Conservation (phyloP, 2,113 vertebrate species). For the Eudyptes chrysolophus region DNA sequence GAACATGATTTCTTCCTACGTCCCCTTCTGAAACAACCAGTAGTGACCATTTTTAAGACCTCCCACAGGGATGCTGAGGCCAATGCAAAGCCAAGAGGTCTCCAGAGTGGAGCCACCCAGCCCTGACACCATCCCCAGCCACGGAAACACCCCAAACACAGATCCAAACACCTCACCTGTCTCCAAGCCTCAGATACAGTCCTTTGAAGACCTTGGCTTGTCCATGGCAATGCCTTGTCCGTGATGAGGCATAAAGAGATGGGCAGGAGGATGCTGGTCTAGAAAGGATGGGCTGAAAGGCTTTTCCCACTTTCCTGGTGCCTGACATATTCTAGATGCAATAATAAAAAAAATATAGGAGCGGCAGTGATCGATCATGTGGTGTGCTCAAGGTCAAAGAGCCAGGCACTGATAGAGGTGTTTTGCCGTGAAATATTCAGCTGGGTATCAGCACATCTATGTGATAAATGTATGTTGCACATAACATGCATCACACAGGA, state of each 20-base stretch:
- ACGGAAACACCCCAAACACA: fast-evolving
- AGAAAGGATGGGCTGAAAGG: not conserved
- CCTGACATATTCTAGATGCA: not conserved
- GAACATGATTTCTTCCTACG: not conserved
- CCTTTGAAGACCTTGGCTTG: not conserved
- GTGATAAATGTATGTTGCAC: not conserved
- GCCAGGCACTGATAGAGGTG: not conserved
- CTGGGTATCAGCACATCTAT: not conserved
- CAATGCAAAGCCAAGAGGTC: not conserved
- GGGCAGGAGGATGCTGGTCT: not conserved
- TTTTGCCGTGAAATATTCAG: not conserved
- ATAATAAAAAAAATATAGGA: not conserved
- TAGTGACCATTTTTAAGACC: not conserved
- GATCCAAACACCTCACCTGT: not conserved
- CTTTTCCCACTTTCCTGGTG: not conserved
- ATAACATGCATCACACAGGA: not conserved
- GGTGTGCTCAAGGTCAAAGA: not conserved
- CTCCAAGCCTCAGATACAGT: not conserved
- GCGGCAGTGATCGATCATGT: fast-evolving
- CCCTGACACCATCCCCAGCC: not conserved
- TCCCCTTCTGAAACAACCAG: not conserved
- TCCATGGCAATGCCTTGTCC: not conserved
- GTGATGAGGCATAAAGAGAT: not conserved
- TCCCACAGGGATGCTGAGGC: not conserved
- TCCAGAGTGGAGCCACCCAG: not conserved